Base-by-base conservation (phyloP, 2,113 vertebrate species). In the Argyrosomus japonicus region DNA sequence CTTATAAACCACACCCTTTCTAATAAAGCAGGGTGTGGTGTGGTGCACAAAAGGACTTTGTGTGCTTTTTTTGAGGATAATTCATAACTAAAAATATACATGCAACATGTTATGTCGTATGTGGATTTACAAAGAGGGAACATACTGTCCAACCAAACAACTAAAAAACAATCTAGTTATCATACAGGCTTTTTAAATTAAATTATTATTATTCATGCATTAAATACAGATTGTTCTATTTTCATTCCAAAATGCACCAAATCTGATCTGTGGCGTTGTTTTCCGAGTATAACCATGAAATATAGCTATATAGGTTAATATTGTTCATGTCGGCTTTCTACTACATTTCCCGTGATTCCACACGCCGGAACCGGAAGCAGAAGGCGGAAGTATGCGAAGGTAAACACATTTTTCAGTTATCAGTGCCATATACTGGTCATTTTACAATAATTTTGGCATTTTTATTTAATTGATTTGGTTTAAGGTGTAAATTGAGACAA, bases 281-380 rank as follows among this genome's bases (percentile, higher is more conserved):
- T 58, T 3, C 15, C 45, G 2, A 72, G 4, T 32, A 4, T 12
- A 23, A 32, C 50, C 3, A 14, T 40, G n/a, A 71, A 32, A 67
- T 1, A 5, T 0, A 29, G 5, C 4, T 29, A 40, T 43, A 1
- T 18, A 0, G 14, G 40, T 62, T 3, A 27, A 64, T 63, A 5
- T 19, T 13, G 6, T 25, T 36, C 14, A 17, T 4, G 0, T 25
- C 11, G 1, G 1, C 15, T 2, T 14, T 53, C 3, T 9, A 95
- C 93, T 94, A 87, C 94, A 93, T 82, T 85, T 93, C 94, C 95
- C 95, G 94, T 68, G 25, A 79, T 88, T 1, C 93, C 56, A 3
- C n/a, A 32, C 5, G 1, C 70, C 56, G 77, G 70, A 88, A 88
- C 1, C 14, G n/a, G 63, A 65, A 45, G 23, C 1, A 18, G 1